Conservation (phyloP, 2,797 vertebrate genomes). For the Channa striata region DNA sequence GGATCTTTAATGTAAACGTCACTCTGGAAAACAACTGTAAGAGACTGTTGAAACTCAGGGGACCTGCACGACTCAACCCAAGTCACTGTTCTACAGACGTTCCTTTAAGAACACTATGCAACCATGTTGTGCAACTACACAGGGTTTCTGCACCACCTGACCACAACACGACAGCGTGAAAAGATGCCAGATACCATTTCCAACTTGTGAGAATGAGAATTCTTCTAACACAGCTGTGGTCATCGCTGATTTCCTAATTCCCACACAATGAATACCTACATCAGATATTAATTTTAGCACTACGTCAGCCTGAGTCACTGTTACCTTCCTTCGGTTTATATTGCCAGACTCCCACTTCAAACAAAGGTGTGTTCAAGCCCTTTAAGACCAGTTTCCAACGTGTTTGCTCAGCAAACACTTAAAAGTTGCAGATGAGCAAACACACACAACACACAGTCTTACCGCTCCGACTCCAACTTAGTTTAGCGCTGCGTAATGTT, state of each 20-base stretch:
- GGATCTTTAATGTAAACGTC: too few species aligned
- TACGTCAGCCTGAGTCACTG: too few species aligned
- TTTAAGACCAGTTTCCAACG: constrained; percentile 14
- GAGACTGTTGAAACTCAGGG: too few species aligned
- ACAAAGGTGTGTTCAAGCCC: constrained; percentile 62
- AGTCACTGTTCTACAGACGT: too few species aligned
- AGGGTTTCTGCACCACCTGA: too few species aligned
- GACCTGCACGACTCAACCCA: neutral
- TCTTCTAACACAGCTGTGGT: too few species aligned
- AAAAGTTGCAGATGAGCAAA: constrained; percentile 29
- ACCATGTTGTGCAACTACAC: too few species aligned
- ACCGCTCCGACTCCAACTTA: neutral
- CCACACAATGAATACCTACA: too few species aligned
- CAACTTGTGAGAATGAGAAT: neutral
- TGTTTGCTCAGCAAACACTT: constrained; percentile 67
- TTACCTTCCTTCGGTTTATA: too few species aligned
- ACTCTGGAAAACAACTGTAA: neutral
- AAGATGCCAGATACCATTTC: neutral
- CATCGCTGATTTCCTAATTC: too few species aligned
- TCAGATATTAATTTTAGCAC: too few species aligned
- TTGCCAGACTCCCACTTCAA: constrained; percentile 27
- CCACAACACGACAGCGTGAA: neutral
- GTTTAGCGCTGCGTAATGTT: neutral
- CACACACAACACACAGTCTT: neutral
- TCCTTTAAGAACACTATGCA: too few species aligned